Base-by-base conservation (phyloP, 2,797 vertebrate genomes). In the Cheirogaleus major region DNA sequence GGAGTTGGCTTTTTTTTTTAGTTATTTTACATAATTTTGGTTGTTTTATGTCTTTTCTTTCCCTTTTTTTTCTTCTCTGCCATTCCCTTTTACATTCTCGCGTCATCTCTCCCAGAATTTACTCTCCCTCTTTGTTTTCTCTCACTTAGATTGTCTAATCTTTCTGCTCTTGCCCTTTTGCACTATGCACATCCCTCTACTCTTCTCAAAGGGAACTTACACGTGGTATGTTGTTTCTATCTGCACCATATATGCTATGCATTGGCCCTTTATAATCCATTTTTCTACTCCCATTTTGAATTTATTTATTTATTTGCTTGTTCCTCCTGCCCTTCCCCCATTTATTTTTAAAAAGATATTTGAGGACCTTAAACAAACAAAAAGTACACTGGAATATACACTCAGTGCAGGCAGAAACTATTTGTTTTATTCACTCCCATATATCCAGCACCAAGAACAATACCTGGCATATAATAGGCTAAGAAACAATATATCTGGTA, bases 261-360 rank as follows among this genome's bases (percentile, higher is more conserved):
- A 22, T 22, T 38, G 52, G 35, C 10, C 4, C 25, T 43, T 41
- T 8, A 55, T 72, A 52, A 81, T 48, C 59, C n/a, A 15, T 48
- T 30, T 45, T 76, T 85, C 20, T 20, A 57, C 13, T 73, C 6
- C 13, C 18, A 52, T 48, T 93, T 93, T 63, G 38, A 78, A 52
- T 52, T 38, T 45, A 48, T 23, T 80, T 72, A 78, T 12, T 75
- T 75, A 55, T 76, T 75, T 89, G 13, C 4, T 43, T 69, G 43
- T 75, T 86, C 8, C 14, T 30, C 15, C 7, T 8, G 3, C 23
- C 23, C 17, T 41, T 25, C 1, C 1, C 0, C 0, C 0, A 5
- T 2, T 35, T 30, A 23, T 69, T 57, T 48, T 18, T 17, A 41
- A 7, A 43, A n/a, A 72, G 27, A 17, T 23, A 93, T 25, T 89